These are phyloP conservation scores for Epirrita christyi DNA, from an alignment of 2,888 invertebrate species.

Conservation along the genomic window DNA sequence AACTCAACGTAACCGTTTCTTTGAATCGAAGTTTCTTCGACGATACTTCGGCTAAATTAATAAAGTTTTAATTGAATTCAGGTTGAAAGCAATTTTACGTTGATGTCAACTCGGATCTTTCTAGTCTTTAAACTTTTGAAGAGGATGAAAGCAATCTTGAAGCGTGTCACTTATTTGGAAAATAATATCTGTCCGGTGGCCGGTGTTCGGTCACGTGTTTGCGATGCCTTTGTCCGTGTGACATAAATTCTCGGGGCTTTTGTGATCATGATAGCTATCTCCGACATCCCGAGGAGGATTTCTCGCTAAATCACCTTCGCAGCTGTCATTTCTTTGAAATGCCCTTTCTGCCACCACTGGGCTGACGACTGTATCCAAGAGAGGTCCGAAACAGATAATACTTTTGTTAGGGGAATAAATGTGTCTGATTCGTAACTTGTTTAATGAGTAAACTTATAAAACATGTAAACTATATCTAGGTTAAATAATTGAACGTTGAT, in stretches of 20 bases:
- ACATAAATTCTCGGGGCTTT: constrained; percentile 52
- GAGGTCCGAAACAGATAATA: constrained; percentile 17
- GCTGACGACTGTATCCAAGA: constrained; percentile 24
- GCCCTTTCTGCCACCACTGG: constrained; percentile 32
- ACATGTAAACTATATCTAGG: no score
- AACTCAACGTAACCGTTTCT: constrained; percentile 70
- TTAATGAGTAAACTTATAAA: no score
- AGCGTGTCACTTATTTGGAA: constrained; percentile 28
- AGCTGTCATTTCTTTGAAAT: constrained; percentile 46
- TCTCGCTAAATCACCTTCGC: constrained; percentile 56
- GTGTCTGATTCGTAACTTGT: no score
- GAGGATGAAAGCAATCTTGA: constrained; percentile 24
- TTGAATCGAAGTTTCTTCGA: constrained; percentile 66
- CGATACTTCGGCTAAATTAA: constrained; percentile 78
- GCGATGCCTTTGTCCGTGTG: constrained; percentile 58
- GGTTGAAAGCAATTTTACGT: constrained; percentile 67
- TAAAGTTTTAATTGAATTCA: constrained; percentile 82
- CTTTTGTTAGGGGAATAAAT: no score
- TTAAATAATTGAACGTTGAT: no score
- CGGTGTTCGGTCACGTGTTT: constrained; percentile 47
- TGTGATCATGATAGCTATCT: constrained; percentile 60
- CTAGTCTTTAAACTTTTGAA: constrained; percentile 36
- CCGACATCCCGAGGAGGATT: constrained; percentile 50
- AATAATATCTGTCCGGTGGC: constrained; percentile 30
- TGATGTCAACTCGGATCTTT: constrained; percentile 58